These are phyloP conservation scores for Cyanoramphus novaezelandiae DNA, from an alignment of 2,113 vertebrate genomes.

Conservation along the genomic window DNA sequence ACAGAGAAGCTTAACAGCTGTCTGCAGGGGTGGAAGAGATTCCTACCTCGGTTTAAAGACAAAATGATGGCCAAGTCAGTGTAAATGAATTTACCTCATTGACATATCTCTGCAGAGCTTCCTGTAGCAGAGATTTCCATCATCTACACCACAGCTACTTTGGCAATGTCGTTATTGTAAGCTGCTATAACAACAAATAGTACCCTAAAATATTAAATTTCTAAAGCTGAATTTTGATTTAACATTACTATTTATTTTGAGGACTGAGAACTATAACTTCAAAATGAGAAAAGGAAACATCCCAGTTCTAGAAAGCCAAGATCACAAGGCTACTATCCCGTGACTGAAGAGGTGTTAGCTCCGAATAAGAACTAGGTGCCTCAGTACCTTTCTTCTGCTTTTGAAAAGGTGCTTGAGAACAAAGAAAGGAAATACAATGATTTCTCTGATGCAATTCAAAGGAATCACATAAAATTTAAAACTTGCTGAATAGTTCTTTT, in stretches of 20 bases:
- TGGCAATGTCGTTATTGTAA: accelerated
- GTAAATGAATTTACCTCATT: neutral
- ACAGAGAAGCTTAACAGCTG: neutral
- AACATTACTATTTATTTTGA: neutral
- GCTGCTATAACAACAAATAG: neutral
- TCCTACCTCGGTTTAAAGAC: neutral
- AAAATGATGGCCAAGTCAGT: neutral
- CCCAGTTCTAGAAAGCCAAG: neutral
- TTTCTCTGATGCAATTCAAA: neutral
- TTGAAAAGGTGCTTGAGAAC: neutral
- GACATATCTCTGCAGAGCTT: neutral
- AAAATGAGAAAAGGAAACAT: neutral
- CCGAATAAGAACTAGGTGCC: neutral
- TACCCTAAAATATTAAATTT: neutral
- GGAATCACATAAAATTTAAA: neutral
- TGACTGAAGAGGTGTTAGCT: neutral
- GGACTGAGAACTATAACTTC: neutral
- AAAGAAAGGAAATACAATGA: neutral
- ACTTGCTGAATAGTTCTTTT: neutral
- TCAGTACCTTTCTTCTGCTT: neutral
- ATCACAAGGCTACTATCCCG: neutral
- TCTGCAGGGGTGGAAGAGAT: neutral
- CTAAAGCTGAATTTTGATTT: neutral
- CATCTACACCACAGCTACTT: neutral
- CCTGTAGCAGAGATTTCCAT: neutral